A percentile compares a stretch with the other conserved stretches of the same genome.
These are phyloP conservation scores for Heteropelma amictum DNA, from an alignment of 2,888 invertebrate species.

Conservation along the genomic window DNA sequence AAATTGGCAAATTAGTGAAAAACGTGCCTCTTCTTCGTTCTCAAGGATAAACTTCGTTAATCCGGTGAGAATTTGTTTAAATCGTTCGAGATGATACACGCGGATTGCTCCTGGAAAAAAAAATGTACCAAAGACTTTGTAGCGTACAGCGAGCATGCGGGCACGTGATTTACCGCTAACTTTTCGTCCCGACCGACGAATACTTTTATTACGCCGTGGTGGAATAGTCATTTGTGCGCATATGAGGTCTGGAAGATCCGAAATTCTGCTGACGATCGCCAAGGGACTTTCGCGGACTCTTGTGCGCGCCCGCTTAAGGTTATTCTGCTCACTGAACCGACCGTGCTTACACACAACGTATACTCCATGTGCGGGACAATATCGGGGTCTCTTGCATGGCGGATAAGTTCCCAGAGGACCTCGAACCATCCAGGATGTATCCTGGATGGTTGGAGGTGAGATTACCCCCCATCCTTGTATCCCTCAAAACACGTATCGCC, in stretches of 20 bases:
- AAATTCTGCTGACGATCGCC: constrained; percentile 76
- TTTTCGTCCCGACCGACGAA: constrained; percentile 37
- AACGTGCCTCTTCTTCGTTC: too few species aligned
- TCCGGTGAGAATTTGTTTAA: too few species aligned
- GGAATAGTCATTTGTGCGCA: constrained; percentile 53
- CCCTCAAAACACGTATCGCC: constrained; percentile 59
- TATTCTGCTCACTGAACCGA: constrained; percentile 73
- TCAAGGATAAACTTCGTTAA: too few species aligned
- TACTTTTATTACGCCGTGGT: constrained; percentile 24
- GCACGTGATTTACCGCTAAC: constrained; percentile 39
- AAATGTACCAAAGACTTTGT: too few species aligned
- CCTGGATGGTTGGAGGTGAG: too few species aligned
- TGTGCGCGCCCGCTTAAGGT: constrained; percentile 69
- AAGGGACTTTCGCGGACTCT: constrained; percentile 63
- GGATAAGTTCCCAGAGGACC: constrained; percentile 70
- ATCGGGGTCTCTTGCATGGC: constrained; percentile 36
- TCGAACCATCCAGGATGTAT: too few species aligned
- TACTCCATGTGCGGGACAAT: not conserved
- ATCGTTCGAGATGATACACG: too few species aligned
- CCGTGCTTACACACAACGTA: constrained; percentile 38
- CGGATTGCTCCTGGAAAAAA: too few species aligned
- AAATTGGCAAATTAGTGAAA: too few species aligned
- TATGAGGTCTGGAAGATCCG: constrained; percentile 70
- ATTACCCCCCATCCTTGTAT: too few species aligned
- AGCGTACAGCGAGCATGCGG: constrained; percentile 1